Evolutionary conservation across 35 echinoderm and acorn worm species (phyloP).

Genomic region (Chiridota heheva): DNA sequence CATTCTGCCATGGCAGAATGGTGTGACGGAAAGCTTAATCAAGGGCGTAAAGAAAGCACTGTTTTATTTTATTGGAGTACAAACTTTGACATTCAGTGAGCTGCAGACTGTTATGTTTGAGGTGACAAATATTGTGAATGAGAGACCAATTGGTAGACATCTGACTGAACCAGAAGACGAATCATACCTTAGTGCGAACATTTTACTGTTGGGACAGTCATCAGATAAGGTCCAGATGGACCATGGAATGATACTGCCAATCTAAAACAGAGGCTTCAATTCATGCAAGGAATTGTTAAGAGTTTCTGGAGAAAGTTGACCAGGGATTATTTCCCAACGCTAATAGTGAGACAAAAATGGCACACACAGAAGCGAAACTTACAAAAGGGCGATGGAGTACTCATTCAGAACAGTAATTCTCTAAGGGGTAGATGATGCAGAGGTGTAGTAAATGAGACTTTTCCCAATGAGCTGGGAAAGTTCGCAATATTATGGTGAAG

Average conservation of each 20-base stretch:
- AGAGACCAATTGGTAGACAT: constrained; percentile 40
- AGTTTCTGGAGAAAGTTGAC: constrained; percentile 52
- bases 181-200: constrained; percentile 39
- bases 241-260: constrained; percentile 43
- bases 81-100: constrained; percentile 15
- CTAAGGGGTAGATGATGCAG: neutral
- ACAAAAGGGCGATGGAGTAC: constrained; percentile 12
- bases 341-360: constrained; percentile 55
- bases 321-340: constrained; percentile 42
- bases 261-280: constrained; percentile 26
- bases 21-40: constrained; percentile 52
- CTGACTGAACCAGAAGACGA: constrained; percentile 41
- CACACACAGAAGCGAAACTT: constrained; percentile 43
- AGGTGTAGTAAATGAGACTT: constrained; percentile 9
- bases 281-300: constrained; percentile 42
- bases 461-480: neutral
- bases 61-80: constrained; percentile 1
- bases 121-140: constrained; percentile 17
- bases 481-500: constrained; percentile 14
- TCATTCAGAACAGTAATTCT: constrained; percentile 21
- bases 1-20: constrained; percentile 52
- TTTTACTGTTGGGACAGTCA: constrained; percentile 36
- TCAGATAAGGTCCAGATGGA: constrained; percentile 24
- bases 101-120: constrained; percentile 32
- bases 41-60: constrained; percentile 37